Base-by-base conservation (phyloP, 2,113 vertebrate species). In the Dipodomys stephensi region DNA sequence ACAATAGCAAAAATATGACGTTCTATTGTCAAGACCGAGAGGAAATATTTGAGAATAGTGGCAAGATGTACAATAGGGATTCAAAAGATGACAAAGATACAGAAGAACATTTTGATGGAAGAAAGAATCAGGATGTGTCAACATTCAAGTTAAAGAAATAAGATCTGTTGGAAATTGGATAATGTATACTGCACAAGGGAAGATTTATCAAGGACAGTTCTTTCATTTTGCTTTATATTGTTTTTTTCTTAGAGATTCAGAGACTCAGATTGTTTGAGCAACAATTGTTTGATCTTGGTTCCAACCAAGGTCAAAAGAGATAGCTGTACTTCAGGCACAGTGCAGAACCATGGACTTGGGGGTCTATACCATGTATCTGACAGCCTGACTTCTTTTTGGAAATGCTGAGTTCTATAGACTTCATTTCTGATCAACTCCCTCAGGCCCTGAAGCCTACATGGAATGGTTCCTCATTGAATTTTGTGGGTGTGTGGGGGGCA, bases 241-340 rank as follows among this genome's bases (percentile, higher is more conserved):
- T 76, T 73, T 90, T 92, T 28, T 39, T 39, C 11, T 44, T 76
- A 81, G 23, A 6, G 80, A 60, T 84, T 87, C 64, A 64, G 32
- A 92, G 30, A 72, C 72, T 68, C 23, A n/a, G 10, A 35, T 44
- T 93, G 9, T 77, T 81, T 90, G 62, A 81, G 30, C 39, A 39
- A 39, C 39, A 39, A 39, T 39, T 39, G 39, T 39, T 39, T 39
- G 39, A 39, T 39, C 39, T 39, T 39, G 39, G 5, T 6, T 39
- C 39, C 39, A 39, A 79, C 94, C 81, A 44, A 90, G 44, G 28
- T 94, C 27, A 87, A 35, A 87, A 78, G 68, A 35, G 53, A 93
- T 91, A 86, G 15, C 20, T 74, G 7, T 65, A 67, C 20, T 30
- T 80, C 18, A 57, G 22, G 6, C 25, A 3, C 73, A 49, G 32